phyloP scores from a whole-genome alignment of 1,140 invertebrate species.

The Theocolax elegans region DNA sequence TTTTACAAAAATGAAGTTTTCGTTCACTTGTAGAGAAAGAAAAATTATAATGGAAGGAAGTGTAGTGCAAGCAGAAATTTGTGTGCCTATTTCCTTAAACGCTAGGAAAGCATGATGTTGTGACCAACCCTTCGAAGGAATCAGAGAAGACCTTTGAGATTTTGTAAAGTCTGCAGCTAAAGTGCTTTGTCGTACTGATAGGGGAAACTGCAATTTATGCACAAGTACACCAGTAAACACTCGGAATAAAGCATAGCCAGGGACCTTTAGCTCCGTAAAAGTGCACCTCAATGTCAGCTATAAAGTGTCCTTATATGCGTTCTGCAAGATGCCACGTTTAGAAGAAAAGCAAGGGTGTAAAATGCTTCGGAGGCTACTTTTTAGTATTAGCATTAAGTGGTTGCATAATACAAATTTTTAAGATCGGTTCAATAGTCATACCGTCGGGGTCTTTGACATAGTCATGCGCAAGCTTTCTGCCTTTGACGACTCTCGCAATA shows the following conservation, averaged over 20 bases:
- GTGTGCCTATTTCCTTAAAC: constrained; percentile 10
- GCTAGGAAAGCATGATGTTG: constrained; percentile 15
- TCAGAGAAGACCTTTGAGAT: constrained; percentile 48
- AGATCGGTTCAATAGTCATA: constrained; percentile 42
- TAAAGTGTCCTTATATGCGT: constrained; percentile 36
- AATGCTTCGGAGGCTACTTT: constrained; percentile 62
- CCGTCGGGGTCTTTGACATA: constrained; percentile 33
- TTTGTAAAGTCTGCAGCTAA: constrained; percentile 56
- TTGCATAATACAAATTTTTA: constrained; percentile 55
- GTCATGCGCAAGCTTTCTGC: constrained; percentile 20
- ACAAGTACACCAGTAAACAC: constrained; percentile 61
- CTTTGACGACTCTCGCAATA: neutral
- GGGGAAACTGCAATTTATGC: constrained; percentile 64
- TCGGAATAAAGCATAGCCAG: constrained; percentile 53
- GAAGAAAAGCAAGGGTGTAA: constrained; percentile 56
- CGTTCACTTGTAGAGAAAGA: no score
- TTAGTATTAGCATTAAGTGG: constrained; percentile 58
- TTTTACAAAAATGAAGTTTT: no score
- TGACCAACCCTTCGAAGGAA: constrained; percentile 41
- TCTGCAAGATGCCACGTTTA: constrained; percentile 24
- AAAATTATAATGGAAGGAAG: no score
- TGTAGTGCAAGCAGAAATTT: constrained; percentile 8
- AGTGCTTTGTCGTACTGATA: constrained; percentile 23
- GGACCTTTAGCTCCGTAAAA: constrained; percentile 51
- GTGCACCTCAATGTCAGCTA: constrained; percentile 45